Evolutionary conservation across 2,888 invertebrate genomes (phyloP), one percentile per base, ranked within the genome.

Genomic region (Idaea biselata): DNA sequence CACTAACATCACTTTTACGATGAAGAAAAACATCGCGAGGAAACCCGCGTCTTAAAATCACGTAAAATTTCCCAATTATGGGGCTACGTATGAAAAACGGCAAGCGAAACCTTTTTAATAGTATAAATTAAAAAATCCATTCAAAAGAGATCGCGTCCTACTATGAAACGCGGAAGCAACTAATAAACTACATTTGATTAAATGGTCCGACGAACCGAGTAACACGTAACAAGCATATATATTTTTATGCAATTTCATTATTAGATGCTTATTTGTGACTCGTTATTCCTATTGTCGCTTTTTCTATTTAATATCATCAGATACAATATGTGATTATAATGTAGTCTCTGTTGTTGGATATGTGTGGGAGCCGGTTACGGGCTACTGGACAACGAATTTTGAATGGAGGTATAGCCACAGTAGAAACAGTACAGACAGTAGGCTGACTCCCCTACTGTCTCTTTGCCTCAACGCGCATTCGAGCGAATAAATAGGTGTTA

Each of bases 241-340:
- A 88, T 88, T 89, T 90, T 87, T 87, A 89, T 84, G 86, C 89
- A 88, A 90, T 91, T 91, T 89, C 87, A 90, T 91, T 90, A 91
- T 91, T 90, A 89, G 89, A 84, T 84, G 82, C 81, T 82, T 88
- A 88, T 91, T 89, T 89, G 86, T 87, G 85, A 84, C 84, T 90
- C 82, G 87, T 88, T 89, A 90, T 85, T 87, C 78, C 89, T 87
- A 90, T 92, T 91, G 91, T 91, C 89, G 89, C 88, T 88, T 89
- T 67, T 90, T 88, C 88, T 88, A 89, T 91, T 90, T 91, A 90
- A 89, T 91, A 88, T 79, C 44, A 44, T 44, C 85, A 80, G 77
- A 80, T 84, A 89, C 88, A 89, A 88, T 88, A 84, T 90, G 85
- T 91, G 87, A 89, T 92, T 91, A 91, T 90, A 87, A 87, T 88